Conservation (phyloP, 2,797 vertebrate genomes). For the Nannoperca australis region DNA sequence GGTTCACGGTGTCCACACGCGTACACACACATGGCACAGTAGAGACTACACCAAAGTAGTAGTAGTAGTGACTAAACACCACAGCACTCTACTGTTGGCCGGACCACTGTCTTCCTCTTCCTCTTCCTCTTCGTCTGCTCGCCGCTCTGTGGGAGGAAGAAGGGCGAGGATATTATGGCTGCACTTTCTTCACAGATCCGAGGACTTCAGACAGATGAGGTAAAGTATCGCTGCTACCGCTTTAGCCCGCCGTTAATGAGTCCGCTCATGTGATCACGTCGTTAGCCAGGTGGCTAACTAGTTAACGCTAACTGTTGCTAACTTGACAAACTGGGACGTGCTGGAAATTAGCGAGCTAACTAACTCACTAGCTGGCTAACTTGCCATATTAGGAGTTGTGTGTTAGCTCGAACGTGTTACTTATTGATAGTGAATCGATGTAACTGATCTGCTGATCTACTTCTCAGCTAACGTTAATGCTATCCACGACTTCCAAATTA, state of each 20-base stretch:
- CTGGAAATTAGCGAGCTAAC: constrained; percentile 10
- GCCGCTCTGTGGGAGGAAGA: constrained; percentile 39
- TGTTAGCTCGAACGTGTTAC: neutral
- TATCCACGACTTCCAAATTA: neutral
- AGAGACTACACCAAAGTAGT: neutral
- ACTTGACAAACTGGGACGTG: neutral
- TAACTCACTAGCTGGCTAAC: neutral
- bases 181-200: constrained; percentile 76
- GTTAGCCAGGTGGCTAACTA: constrained; percentile 55
- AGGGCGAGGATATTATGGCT: constrained; percentile 75
- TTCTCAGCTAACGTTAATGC: constrained; percentile 6
- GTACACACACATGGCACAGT: constrained; percentile 42
- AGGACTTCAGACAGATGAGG: constrained; percentile 84
- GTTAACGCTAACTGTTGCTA: constrained; percentile 40
- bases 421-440: constrained; percentile 10
- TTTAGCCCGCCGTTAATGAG: neutral
- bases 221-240: constrained; percentile 52
- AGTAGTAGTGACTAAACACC: constrained; percentile 16
- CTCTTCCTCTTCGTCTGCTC: neutral
- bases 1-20: constrained; percentile 37
- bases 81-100: neutral
- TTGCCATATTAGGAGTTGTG: neutral
- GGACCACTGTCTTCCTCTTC: neutral
- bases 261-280: constrained; percentile 22
- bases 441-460: neutral